Evolutionary conservation across 2,888 invertebrate species (phyloP), one percentile per base, ranked within the genome.

Genomic region (Muschampia plurimacula): DNA sequence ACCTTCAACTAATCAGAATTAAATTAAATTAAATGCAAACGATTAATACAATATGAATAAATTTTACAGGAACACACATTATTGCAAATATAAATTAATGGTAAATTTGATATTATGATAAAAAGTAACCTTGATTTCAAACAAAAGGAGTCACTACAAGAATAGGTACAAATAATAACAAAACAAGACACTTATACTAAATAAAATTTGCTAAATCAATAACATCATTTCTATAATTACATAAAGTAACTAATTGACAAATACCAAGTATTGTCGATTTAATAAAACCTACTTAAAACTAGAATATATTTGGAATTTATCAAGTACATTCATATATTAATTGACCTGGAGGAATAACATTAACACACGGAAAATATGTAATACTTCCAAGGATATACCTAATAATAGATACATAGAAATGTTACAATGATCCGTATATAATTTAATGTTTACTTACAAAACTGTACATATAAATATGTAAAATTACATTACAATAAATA

Each of bases 221-320:
- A 65, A 70, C 46, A 70, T 55, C 12, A 28, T 57, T 55, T 15
- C 1, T 46, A 52, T 59, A 57, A 65, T 57, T 55, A 55, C 22
- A 62, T 28, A 57, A 57, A 10, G 9, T 15, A 15, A 39, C 4
- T 65, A 59, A 36, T 44, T 52, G 62, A 68, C 68, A 57, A 55
- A 67, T 67, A 72, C 44, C 41, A 68, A 64, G 67, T 68, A 68
- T 68, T 64, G 67, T 64, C 64, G 9, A 52, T 64, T 57, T 64
- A 59, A 68, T 63, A 57, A 68, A 68, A 39, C 36, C 32, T 67
- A 73, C 22, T 22, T 63, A 68, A 15, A 63, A n/a, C 41, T 64
- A 64, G 1, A 41, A 70, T 62, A 67, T 62, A 67, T 71, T 71
- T 71, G 70, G 70, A 71, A 71, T 44, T 71, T 65, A 65, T 64